phyloP scores from a whole-genome alignment of 2,113 vertebrate species.

The Megaptera novaeangliae region DNA sequence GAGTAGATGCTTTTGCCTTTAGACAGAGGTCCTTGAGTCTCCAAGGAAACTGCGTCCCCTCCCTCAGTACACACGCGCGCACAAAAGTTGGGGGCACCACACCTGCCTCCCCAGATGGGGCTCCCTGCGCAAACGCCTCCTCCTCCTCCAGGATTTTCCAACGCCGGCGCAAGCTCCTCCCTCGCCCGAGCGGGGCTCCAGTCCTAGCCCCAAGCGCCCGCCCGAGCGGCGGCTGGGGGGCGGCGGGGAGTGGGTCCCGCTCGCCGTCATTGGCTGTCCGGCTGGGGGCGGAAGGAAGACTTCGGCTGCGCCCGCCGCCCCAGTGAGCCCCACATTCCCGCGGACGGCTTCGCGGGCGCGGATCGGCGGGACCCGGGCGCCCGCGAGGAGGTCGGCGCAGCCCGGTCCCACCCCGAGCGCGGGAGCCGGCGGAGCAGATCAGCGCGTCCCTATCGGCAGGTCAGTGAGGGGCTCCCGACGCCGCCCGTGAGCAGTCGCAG shows the following conservation, averaged over 20 bases:
- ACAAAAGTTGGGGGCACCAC: constrained; percentile 36
- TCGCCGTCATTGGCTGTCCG: constrained; percentile 45
- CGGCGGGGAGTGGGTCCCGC: background rate
- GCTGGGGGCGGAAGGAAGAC: constrained; percentile 23
- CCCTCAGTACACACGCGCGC: background rate
- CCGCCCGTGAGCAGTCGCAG: background rate
- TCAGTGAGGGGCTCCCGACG: background rate
- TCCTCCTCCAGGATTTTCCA: constrained; percentile 23
- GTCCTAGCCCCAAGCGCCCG: background rate
- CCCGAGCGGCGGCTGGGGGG: background rate
- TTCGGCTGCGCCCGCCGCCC: background rate
- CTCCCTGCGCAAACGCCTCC: constrained; percentile 21
- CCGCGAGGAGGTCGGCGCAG: background rate
- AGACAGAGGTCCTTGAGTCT: background rate
- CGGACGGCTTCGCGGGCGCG: background rate
- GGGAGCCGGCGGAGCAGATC: background rate
- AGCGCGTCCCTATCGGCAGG: background rate
- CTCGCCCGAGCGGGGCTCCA: background rate
- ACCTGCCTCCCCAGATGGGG: constrained; percentile 56
- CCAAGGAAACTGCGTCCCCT: background rate
- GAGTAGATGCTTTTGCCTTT: background rate
- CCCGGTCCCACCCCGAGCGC: background rate
- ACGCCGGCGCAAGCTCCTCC: constrained; percentile 28
- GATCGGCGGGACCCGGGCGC: background rate
- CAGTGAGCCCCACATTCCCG: rapidly evolving